Evolutionary conservation across 1,140 invertebrate species (phyloP).

Genomic region (Physella acuta): DNA sequence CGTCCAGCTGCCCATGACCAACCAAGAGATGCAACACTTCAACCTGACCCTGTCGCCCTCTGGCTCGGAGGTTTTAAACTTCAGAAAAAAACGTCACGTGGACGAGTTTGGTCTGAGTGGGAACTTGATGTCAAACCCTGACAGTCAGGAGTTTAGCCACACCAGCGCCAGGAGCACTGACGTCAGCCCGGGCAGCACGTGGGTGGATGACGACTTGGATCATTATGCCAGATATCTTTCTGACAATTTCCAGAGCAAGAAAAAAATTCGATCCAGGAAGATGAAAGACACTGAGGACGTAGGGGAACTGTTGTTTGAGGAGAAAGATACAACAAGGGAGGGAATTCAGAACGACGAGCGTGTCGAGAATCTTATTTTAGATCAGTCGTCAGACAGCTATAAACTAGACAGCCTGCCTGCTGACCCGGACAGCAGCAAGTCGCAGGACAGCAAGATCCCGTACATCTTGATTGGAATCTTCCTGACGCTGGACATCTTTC

Average conservation of each 20-base stretch:
- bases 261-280: not conserved
- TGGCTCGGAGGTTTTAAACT: not conserved
- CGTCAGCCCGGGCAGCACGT: no score
- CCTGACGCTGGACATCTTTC: constrained; percentile 40
- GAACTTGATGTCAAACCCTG: constrained; percentile 10
- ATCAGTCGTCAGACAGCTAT: not conserved
- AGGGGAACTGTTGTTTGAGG: not conserved
- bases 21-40: not conserved
- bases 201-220: no score
- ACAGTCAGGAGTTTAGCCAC: not conserved
- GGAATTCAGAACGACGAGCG: not conserved
- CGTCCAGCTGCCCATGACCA: not conserved
- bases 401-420: no score
- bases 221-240: no score
- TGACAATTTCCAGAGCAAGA: not conserved
- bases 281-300: not conserved
- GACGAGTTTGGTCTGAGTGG: constrained; percentile 18
- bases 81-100: not conserved
- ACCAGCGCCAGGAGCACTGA: not conserved
- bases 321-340: not conserved
- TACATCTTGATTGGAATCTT: constrained; percentile 44
- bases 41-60: not conserved
- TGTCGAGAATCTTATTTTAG: not conserved
- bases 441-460: not conserved
- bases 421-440: not conserved